phyloP scores from a whole-genome alignment of 2,888 invertebrate species.

The Dermolepida albohirtum region DNA sequence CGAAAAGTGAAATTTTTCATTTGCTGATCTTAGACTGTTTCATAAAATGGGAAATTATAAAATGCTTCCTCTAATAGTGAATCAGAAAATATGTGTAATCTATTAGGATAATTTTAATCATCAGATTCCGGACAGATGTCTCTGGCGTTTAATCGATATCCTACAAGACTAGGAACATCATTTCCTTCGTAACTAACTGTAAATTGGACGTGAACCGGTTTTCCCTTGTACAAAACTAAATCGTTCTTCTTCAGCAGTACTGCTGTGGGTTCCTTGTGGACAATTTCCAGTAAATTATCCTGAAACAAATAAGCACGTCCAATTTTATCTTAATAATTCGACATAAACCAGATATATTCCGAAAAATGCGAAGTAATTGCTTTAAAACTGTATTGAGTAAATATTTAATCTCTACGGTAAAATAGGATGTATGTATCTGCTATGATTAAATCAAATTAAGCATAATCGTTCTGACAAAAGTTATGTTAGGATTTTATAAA shows the following conservation, averaged over 20 bases:
- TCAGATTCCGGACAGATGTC: slow-evolving; percentile 54
- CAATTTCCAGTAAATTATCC: slow-evolving; percentile 46
- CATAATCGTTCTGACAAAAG: too few relatives aligned
- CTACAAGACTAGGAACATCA: slow-evolving; percentile 53
- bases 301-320: slow-evolving; percentile 46
- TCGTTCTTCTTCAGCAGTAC: slow-evolving; percentile 55
- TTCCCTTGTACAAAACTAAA: slow-evolving; percentile 49
- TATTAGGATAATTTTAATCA: slow-evolving; percentile 47
- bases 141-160: slow-evolving; percentile 58
- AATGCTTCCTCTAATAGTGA: not conserved
- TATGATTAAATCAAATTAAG: too few relatives aligned
- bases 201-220: slow-evolving; percentile 51
- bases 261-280: slow-evolving; percentile 46
- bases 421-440: too few relatives aligned
- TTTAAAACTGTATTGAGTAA: too few relatives aligned
- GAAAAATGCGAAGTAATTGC: too few relatives aligned
- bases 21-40: too few relatives aligned
- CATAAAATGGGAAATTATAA: too few relatives aligned
- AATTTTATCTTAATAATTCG: too few relatives aligned
- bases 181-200: slow-evolving; percentile 55
- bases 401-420: too few relatives aligned
- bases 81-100: not conserved
- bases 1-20: too few relatives aligned
- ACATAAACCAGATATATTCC: too few relatives aligned
- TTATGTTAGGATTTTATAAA: too few relatives aligned